Evolutionary conservation across 2,888 invertebrate genomes (phyloP).

Genomic region (Lissocephala sabroskyi): DNA sequence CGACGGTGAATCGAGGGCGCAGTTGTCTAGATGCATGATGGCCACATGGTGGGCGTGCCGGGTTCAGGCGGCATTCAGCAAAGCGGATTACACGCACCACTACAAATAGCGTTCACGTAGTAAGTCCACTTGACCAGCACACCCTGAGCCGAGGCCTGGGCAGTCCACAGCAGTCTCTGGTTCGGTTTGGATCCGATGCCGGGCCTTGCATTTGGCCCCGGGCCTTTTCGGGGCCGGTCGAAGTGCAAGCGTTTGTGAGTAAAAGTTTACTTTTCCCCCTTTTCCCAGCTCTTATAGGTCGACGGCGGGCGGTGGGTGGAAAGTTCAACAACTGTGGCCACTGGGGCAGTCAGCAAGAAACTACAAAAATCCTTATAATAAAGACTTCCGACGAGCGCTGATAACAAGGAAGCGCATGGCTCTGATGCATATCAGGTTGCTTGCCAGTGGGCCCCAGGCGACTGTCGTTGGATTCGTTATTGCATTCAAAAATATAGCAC

Average conservation of each 20-base stretch:
- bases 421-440: conserved; percentile 29
- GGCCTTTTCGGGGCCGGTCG: conserved; percentile 8
- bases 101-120: not conserved
- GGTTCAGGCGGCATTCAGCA: conserved; percentile 23
- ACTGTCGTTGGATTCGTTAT: conserved; percentile 10
- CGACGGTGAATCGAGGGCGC: too few relatives aligned
- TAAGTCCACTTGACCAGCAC: conserved; percentile 6
- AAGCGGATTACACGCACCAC: conserved; percentile 46
- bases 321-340: not conserved
- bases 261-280: not conserved
- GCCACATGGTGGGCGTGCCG: not conserved
- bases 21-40: too few relatives aligned
- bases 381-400: conserved; percentile 19
- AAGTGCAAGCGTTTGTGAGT: conserved; percentile 34
- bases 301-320: not conserved
- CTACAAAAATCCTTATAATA: conserved; percentile 34
- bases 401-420: conserved; percentile 5
- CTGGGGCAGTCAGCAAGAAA: conserved; percentile 6
- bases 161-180: not conserved
- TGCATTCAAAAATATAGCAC: conserved; percentile 37
- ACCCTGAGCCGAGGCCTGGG: conserved; percentile 1
- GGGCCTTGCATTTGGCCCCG: conserved; percentile 36
- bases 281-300: not conserved
- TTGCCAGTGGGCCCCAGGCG: too few relatives aligned
- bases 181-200: too few relatives aligned